Base-by-base conservation (phyloP, 1,140 invertebrate genomes). In the Berghia stephanieae region DNA sequence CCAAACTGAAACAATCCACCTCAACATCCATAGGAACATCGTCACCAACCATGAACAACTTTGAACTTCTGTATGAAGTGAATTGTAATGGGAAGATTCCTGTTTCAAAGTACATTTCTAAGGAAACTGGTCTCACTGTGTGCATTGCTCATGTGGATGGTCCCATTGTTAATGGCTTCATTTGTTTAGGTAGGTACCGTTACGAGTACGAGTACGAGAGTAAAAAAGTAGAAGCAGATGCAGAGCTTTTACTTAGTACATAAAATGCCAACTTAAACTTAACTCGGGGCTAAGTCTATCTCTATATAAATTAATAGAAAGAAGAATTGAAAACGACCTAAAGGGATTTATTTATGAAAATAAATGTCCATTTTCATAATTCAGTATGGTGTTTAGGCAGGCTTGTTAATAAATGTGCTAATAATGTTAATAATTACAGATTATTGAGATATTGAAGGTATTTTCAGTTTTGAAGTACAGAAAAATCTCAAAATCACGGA, bases 101-200 rank as follows among this genome's bases (percentile, higher is more conserved):
- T 55, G 93, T 96, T 3, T 92, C 93, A 80, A 95, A 96, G 88
- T 96, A 95, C 87, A 92, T 92, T 81, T 96, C 95, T 0, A 92
- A 91, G 72, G 92, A 91, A 79, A 96, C 95, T 8, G 95, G 95
- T 10, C 83, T 97, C 16, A 94, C 92, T 21, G 92, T 97, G 60
- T 93, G 94, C 78, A 92, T 96, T 78, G 94, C 94, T 16, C 92
- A 96, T 85, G 93, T 96, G 6, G 94, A 95, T 78, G 95, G 95
- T 10, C 96, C 96, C 24, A 89, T 96, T 42, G 95, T 96, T 0
- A 93, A 94, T 86, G 95, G 95, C 77, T 96, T 94, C 86, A 95
- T 97, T 86, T 94, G 93, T 84, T 88, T 96, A 34, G 95, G 96
- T 96, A 91, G 91, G 90, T 52, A 10, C 46, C 16, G 10, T 40